Base-by-base conservation (phyloP, 2,888 invertebrate genomes). In the Ophion slaviceki region DNA sequence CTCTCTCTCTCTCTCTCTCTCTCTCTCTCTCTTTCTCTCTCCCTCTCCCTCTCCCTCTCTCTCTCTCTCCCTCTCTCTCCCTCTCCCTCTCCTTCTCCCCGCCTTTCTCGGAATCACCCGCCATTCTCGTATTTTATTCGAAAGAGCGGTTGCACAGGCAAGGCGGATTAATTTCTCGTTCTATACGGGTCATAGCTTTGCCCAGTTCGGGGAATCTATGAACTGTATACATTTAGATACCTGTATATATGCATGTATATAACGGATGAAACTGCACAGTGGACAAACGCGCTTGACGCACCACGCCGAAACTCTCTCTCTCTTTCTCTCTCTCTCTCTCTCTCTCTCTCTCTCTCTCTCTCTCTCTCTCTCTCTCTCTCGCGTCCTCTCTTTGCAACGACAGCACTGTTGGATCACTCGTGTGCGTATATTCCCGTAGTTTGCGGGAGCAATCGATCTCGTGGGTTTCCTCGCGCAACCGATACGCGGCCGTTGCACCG, bases 181-280 rank as follows among this genome's bases (percentile, higher is more conserved):
- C 79, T 81, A 87, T 88, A 79, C 87, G 87, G 87, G 88, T 88
- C 87, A 87, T 78, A 79, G 87, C 84, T 83, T 86, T 80, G 88
- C 86, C 79, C 82, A 80, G 80, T 82, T 77, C 72, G 67, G 61
- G 72, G n/a, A 70, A 68, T 64, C 32, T 53, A 72, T 72, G 36
- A 11, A 32, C 36, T 32, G n/a, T 20, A 45, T 59, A 61, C 68
- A 59, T 67, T 57, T 11, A 10, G 4, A 6, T 61, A 36, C 20
- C 53, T 36, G 36, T 72, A 45, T 45, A 45, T 62, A 14, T 28
- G 20, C 62, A 71, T 77, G 17, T 47, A 71, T 71, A 77, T 20
- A 72, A 76, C 20, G 45, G 11, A 45, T 45, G 77, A 84, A 74
- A 57, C 64, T 80, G 79, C 75, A 75, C 71, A 72, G 72, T 67